Evolutionary conservation across 1,140 invertebrate genomes (phyloP).

Genomic region (Cydia strobilella): DNA sequence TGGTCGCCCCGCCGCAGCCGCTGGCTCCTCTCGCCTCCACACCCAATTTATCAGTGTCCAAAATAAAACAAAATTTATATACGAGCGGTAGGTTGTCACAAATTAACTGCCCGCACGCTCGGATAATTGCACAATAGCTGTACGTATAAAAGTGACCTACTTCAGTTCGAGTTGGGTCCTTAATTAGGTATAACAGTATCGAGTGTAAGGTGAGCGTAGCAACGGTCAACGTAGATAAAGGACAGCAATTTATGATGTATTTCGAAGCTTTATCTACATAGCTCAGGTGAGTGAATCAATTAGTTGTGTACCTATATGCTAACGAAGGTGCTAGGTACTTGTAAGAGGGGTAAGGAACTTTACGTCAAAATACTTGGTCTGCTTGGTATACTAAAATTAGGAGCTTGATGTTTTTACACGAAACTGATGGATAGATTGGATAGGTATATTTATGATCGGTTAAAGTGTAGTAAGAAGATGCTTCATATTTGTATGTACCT

Average conservation of each 20-base stretch:
- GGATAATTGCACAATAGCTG: conserved; percentile 27
- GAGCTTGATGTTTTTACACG: too few relatives aligned
- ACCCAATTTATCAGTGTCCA: conserved; percentile 60
- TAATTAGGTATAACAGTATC: background rate
- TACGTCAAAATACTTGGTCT: too few relatives aligned
- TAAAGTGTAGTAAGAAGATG: too few relatives aligned
- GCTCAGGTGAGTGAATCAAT: background rate
- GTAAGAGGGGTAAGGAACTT: too few relatives aligned
- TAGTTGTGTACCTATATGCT: too few relatives aligned
- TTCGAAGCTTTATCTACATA: background rate
- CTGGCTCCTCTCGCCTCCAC: conserved; percentile 41
- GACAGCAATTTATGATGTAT: background rate
- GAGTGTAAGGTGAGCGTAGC: background rate
- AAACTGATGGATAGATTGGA: too few relatives aligned
- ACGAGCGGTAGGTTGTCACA: conserved; percentile 21
- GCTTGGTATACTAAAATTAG: too few relatives aligned
- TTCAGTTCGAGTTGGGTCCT: background rate
- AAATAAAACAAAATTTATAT: conserved; percentile 54
- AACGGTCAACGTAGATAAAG: conserved; percentile 4
- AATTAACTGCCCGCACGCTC: conserved; percentile 27
- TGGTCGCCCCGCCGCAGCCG: conserved; percentile 55
- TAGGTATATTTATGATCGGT: too few relatives aligned
- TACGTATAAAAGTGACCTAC: conserved; percentile 22
- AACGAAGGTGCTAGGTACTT: too few relatives aligned
- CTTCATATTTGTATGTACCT: too few relatives aligned